Evolutionary conservation across 64 coral and sea anemone species (phyloP).

Genomic region (Acropora yongei): DNA sequence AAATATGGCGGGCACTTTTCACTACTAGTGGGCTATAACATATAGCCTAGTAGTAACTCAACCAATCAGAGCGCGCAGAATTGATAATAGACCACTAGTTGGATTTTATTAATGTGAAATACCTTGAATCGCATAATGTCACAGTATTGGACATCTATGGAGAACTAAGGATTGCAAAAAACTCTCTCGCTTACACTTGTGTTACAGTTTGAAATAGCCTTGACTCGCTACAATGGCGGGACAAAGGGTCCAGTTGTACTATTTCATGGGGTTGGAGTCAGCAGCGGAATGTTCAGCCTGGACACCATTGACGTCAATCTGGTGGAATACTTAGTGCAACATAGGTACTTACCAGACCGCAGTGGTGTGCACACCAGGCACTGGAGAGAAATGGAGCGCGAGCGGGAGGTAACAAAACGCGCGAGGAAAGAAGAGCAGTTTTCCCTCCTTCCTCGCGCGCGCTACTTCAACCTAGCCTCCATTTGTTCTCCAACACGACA

Average conservation of each 20-base stretch:
- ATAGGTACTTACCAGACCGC: conserved; percentile 8
- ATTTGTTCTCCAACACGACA: background rate
- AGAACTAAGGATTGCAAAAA: background rate
- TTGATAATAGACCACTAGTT: too few relatives aligned
- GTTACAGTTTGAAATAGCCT: conserved; percentile 43
- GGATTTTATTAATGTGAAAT: too few relatives aligned
- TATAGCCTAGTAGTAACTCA: too few relatives aligned
- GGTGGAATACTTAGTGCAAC: conserved; percentile 46
- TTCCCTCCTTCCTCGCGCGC: background rate
- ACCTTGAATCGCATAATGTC: too few relatives aligned
- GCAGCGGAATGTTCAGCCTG: conserved; percentile 56
- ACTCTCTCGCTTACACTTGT: background rate
- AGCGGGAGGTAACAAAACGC: background rate
- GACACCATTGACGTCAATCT: conserved; percentile 66
- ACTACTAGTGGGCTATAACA: too few relatives aligned
- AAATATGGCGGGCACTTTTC: too few relatives aligned
- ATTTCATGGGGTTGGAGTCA: conserved; percentile 54
- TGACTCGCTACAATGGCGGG: conserved; percentile 50
- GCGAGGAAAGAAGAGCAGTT: background rate
- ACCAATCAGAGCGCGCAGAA: too few relatives aligned
- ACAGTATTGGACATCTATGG: too few relatives aligned
- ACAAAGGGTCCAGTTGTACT: conserved; percentile 55
- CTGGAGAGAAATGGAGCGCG: background rate
- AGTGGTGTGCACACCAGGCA: background rate
- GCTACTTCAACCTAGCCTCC: background rate